Base-by-base conservation (phyloP, 2,888 invertebrate genomes). In the Orchesellides sinensis region DNA sequence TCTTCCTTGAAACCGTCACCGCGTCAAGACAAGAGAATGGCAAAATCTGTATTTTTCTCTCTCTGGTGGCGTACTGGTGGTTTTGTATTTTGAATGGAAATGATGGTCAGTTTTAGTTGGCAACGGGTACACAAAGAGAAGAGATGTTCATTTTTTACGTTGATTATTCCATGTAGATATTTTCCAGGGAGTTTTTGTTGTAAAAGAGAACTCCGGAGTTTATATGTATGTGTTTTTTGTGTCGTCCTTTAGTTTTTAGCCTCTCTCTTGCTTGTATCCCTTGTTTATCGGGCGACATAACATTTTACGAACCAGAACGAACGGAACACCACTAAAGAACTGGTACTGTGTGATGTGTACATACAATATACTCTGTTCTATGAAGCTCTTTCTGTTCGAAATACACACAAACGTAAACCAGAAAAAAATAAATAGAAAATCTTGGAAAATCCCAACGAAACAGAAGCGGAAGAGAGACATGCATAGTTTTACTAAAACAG, bases 251-350 rank as follows among this genome's bases (percentile, higher is more conserved):
- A n/a, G n/a, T n/a, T n/a, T n/a, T 69, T 47, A 21, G 73, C 63
- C 63, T 49, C 73, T 59, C 63, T 73, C 14, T 17, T 17, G 17
- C 63, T 47, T 79, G 40, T 70, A 63, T 82, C 74, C 82, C 82
- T 82, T 81, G 84, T 84, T 84, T 84, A 84, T 84, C 84, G 82
- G 81, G 77, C 81, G 78, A 81, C 81, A 84, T 84, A 84, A 84
- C 84, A 84, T 84, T 84, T 84, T 84, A 84, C 84, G 84, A 84
- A 84, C 84, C 82, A 82, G 84, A 84, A 84, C 84, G 82, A 82
- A 82, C 82, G 82, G 75, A 82, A 82, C 82, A 81, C 81, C 47
- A 80, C 81, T 35, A 81, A 74, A 74, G 75, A 82, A 75, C 81
- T 59, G 52, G 70, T 29, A 49, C 54, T n/a, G n/a, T n/a, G n/a